These are phyloP conservation scores for Toxonevra muliebris DNA, from an alignment of 2,888 invertebrate species.

Conservation along the genomic window DNA sequence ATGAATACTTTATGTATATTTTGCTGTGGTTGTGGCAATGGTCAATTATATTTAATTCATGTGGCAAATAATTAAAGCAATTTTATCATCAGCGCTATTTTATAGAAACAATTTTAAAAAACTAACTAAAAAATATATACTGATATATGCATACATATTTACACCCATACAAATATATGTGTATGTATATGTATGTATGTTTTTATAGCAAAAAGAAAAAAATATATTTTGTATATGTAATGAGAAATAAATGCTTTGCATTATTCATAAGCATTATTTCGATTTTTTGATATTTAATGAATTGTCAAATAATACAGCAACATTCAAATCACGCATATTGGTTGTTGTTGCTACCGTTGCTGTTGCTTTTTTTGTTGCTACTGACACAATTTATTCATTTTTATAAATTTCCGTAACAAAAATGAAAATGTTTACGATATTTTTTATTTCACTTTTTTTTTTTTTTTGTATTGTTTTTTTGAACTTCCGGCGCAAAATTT, in stretches of 20 bases:
- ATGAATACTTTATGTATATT: too few relatives aligned
- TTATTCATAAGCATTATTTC: slow-evolving; percentile 21
- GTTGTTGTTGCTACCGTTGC: slow-evolving; percentile 7
- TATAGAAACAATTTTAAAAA: too few relatives aligned
- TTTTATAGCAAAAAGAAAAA: too few relatives aligned
- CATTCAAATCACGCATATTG: slow-evolving; percentile 26
- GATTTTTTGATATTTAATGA: slow-evolving; percentile 41
- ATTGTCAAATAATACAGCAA: slow-evolving; percentile 39
- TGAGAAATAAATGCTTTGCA: slow-evolving; percentile 9
- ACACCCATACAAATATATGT: too few relatives aligned
- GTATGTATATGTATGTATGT: too few relatives aligned
- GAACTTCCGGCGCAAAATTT: not conserved
- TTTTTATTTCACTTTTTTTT: slow-evolving; percentile 11
- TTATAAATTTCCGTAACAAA: slow-evolving; percentile 37
- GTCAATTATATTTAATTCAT: too few relatives aligned
- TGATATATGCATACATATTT: too few relatives aligned
- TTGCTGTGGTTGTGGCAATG: too few relatives aligned
- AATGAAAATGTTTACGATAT: slow-evolving; percentile 25
- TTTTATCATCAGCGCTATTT: too few relatives aligned
- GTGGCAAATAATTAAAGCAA: too few relatives aligned
- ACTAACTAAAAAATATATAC: too few relatives aligned
- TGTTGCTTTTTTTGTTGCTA: slow-evolving; percentile 8
- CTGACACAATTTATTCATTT: slow-evolving; percentile 31
- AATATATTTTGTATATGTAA: not conserved
- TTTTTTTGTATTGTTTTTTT: not conserved